Evolutionary conservation across 2,888 invertebrate species (phyloP), one percentile per base, ranked within the genome.

Genomic region (Mesorhabditis spiculigera): DNA sequence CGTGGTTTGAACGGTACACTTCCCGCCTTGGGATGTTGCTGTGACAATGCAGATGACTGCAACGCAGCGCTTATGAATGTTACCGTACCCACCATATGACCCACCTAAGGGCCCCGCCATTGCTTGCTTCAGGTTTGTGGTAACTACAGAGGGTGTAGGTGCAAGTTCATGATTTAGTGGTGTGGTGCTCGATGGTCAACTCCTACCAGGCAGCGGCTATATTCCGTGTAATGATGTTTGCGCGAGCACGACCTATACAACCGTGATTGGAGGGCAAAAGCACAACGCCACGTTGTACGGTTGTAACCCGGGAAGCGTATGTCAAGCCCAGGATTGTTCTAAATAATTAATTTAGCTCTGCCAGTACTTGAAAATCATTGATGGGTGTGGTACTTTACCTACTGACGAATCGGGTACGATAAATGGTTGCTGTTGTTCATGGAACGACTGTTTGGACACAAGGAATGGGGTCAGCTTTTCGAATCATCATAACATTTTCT

Each of bases 371-470:
- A 28, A 28, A 28, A 28, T 28, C 3, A 28, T 28, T 28, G 28
- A 28, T 28, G 28, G 28, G 28, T 28, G 28, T 3, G 1, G 28
- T 28, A 28, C 28, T 28, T 28, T 28, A 28, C 28, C 28, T 28
- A 28, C 28, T 28, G 28, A 28, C 28, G 28, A 28, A 28, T 28
- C 28, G 58, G n/a, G n/a, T n/a, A 13, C 58, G 3, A 45, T 78
- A 62, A 70, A 67, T n/a, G 78, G 76, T 73, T 78, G 78, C 69
- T 78, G 78, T 65, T 78, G 78, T 67, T 69, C 71, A 70, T 72
- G 71, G 41, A 74, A 78, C 63, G 69, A 73, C 43, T 78, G 78
- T 65, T 67, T 78, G n/a, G 76, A 76, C 58, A 76, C 76, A 28
- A 68, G 71, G 65, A 78, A 74, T 66, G 58, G 58, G n/a, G 58